Conservation (phyloP, 2,113 vertebrate genomes). For the Pangasianodon hypophthalmus region DNA sequence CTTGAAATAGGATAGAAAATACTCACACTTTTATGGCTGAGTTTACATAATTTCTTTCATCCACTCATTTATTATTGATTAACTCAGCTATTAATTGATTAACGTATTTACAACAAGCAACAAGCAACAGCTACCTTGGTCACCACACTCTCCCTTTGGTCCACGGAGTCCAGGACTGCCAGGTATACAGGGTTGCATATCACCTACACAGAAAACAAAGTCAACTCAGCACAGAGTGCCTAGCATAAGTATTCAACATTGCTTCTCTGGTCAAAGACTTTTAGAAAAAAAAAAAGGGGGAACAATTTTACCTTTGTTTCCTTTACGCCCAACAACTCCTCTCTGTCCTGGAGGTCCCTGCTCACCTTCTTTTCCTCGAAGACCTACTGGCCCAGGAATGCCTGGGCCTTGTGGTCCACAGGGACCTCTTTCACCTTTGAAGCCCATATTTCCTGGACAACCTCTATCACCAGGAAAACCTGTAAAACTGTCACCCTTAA, state of each 20-base stretch:
- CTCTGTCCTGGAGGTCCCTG: constrained; percentile 75
- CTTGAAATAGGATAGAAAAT: background rate
- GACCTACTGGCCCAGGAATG: constrained; percentile 78
- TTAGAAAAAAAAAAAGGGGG: background rate
- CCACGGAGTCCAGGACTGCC: constrained; percentile 61
- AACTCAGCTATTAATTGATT: background rate
- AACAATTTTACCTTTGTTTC: constrained; percentile 71
- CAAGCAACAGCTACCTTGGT: constrained; percentile 60
- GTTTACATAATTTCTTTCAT: background rate
- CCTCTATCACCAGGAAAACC: constrained; percentile 82
- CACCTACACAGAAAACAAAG: constrained; percentile 59
- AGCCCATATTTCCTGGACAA: constrained; percentile 73
- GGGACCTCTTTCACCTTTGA: constrained; percentile 76
- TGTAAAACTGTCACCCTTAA: constrained; percentile 79
- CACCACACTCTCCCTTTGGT: constrained; percentile 64
- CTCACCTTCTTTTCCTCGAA: constrained; percentile 76
- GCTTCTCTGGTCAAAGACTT: background rate
- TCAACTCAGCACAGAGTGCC: background rate
- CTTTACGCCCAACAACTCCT: constrained; percentile 77
- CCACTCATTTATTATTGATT: background rate
- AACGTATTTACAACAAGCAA: too few relatives aligned
- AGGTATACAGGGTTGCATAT: constrained; percentile 55
- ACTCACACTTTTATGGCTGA: background rate
- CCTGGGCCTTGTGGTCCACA: constrained; percentile 74
- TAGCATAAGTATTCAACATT: background rate